Conservation (phyloP, 37 sponge, comb jelly and placozoan species). For the Cliona cf. orientalis region DNA sequence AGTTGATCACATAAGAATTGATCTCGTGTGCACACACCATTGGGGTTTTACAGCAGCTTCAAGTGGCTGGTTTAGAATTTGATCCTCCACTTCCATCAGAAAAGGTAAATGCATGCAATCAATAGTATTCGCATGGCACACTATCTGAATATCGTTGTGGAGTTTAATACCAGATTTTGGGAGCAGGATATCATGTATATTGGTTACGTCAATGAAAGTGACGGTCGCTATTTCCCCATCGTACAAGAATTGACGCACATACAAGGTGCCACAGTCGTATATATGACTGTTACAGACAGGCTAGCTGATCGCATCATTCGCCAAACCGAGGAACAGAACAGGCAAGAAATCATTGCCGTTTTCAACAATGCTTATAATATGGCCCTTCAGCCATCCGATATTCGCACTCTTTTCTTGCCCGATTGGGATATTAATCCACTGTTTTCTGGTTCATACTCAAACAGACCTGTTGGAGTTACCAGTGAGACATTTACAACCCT, state of each 20-base stretch:
- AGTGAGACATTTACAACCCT: not conserved
- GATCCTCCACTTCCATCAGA: constrained; percentile 18
- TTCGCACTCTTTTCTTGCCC: no score
- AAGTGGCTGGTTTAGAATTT: not conserved
- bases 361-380: no score
- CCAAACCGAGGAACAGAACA: constrained; percentile 24
- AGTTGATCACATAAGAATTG: no score
- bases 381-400: no score
- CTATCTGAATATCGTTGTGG: constrained; percentile 45
- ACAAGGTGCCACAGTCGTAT: constrained; percentile 12
- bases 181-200: no score
- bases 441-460: constrained; percentile 49
- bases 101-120: constrained; percentile 32
- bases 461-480: constrained; percentile 28
- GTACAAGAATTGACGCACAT: constrained; percentile 6
- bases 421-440: constrained; percentile 49
- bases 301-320: constrained; percentile 12
- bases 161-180: constrained; percentile 24
- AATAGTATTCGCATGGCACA: constrained; percentile 22
- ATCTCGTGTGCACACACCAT: no score
- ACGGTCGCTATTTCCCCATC: constrained; percentile 44
- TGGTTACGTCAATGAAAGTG: no score
- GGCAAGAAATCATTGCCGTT: constrained; percentile 30
- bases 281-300: constrained; percentile 23
- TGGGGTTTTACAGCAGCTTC: constrained; percentile 32